Evolutionary conservation across 2,113 vertebrate species (phyloP).

Genomic region (Mormyrus iriodes): DNA sequence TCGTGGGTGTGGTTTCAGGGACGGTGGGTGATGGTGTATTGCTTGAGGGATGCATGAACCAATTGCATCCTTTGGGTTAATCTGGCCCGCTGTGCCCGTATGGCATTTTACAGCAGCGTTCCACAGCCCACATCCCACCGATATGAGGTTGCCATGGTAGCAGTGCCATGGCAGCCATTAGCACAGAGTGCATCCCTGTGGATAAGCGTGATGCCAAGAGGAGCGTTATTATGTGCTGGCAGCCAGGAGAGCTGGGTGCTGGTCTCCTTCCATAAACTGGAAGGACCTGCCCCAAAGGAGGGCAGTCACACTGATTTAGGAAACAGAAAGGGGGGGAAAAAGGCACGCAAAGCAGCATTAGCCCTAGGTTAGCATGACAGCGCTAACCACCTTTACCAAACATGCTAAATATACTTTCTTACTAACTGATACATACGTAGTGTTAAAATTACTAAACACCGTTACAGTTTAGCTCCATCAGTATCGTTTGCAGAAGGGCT

Average conservation of each 20-base stretch:
- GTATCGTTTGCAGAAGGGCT: no score
- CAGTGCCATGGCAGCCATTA: conserved; percentile 27
- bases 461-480: no score
- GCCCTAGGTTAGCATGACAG: not conserved
- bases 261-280: not conserved
- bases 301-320: not conserved
- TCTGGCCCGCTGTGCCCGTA: conserved; percentile 3
- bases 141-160: conserved; percentile 52
- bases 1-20: not conserved
- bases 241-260: not conserved
- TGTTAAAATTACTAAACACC: not conserved
- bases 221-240: not conserved
- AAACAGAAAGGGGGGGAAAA: not conserved
- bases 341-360: not conserved
- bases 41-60: not conserved
- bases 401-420: not conserved
- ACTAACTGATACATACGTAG: not conserved
- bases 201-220: not conserved
- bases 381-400: not conserved
- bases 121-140: conserved; percentile 41
- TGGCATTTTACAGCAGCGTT: conserved; percentile 33
- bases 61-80: not conserved
- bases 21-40: conserved; percentile 13
- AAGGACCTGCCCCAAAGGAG: not conserved
- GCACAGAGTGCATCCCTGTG: conserved; percentile 15